Base-by-base conservation (phyloP, 2,888 invertebrate species). In the Meliscaeva auricollis region DNA sequence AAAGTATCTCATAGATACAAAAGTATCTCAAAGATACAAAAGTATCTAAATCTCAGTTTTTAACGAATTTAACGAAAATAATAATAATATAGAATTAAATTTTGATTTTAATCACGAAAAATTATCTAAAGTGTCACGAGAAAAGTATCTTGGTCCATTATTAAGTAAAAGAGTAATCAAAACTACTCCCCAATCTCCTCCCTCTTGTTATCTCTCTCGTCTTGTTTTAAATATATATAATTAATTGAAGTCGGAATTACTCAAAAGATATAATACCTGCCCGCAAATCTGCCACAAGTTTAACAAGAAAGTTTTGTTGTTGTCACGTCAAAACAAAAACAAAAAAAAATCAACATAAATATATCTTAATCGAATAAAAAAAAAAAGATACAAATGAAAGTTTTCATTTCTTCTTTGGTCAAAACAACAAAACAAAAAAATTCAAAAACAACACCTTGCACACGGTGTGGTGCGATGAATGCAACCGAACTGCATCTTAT, bases 321-420 rank as follows among this genome's bases (percentile, higher is more conserved):
- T 60, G 17, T 74, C 80, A 64, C 52, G 22, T 73, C 82, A 60
- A 52, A 38, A n/a, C n/a, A n/a, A n/a, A n/a, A n/a, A n/a, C n/a
- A n/a, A 11, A 38, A 8, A 11, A 38, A 38, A 50, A 69, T 58
- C 73, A 68, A 32, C 60, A 56, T 56, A 17, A 32, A 32, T 15
- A 68, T 44, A n/a, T 60, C 73, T 78, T 62, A 78, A 82, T 82
- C 46, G 54, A 44, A 50, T 1, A 20, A 20, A 20, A 56, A 58
- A 60, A 32, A 56, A 46, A 76, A 66, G 73, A 78, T 83, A 76
- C 84, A 76, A 81, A 85, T 81, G 85, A 85, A 85, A 85, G 85
- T 85, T 85, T 85, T 56, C 60, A 48, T 81, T 44, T 66, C 60
- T 48, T 76, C 41, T 20, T n/a, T 62, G 44, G 76, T 41, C 68